phyloP scores from a whole-genome alignment of 2,888 invertebrate species.

The Sesamia inferens region DNA sequence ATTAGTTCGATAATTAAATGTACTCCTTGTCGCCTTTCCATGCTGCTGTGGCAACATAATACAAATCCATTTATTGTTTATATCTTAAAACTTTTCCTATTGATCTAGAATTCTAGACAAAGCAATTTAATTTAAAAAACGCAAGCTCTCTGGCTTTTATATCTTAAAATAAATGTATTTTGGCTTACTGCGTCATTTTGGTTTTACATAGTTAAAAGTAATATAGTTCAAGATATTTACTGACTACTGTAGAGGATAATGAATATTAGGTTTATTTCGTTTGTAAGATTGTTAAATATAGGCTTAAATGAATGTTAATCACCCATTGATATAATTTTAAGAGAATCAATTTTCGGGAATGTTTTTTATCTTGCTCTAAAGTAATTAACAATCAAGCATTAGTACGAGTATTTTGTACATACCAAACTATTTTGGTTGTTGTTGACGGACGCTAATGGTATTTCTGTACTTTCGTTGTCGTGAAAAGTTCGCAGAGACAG shows the following conservation, averaged over 20 bases:
- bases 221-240: conserved; percentile 30
- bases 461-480: conserved; percentile 83
- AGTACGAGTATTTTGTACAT: conserved; percentile 72
- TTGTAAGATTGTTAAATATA: conserved; percentile 19
- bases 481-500: conserved; percentile 80
- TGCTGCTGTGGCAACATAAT: conserved; percentile 68
- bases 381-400: conserved; percentile 59
- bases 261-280: conserved; percentile 35
- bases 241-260: conserved; percentile 36
- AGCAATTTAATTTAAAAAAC: conserved; percentile 33
- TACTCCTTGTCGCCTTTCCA: conserved; percentile 75
- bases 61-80: conserved; percentile 59
- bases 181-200: conserved; percentile 31
- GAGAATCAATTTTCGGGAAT: conserved; percentile 2
- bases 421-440: conserved; percentile 74
- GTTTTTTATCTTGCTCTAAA: conserved; percentile 25
- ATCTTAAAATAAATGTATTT: conserved; percentile 31
- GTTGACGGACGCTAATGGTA: conserved; percentile 84
- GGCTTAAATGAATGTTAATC: background rate
- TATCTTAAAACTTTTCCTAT: conserved; percentile 48
- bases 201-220: conserved; percentile 35
- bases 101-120: conserved; percentile 52
- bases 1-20: conserved; percentile 86
- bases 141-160: conserved; percentile 18
- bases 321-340: conserved; percentile 7